Base-by-base conservation (phyloP, 2,888 invertebrate species). In the Blastobasis lacticolella region DNA sequence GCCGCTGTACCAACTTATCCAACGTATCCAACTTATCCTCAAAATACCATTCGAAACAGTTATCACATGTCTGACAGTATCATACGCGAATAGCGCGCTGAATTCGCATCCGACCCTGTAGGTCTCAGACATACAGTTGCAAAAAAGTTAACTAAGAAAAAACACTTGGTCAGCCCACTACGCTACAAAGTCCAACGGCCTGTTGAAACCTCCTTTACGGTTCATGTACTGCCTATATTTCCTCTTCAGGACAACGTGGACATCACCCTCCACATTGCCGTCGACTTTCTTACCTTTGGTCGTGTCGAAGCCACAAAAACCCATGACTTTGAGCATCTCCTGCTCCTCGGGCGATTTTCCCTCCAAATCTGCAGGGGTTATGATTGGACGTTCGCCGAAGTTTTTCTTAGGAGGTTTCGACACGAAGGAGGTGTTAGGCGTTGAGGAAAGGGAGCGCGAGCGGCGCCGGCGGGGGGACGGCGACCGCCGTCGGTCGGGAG, bases 201-300 rank as follows among this genome's bases (percentile, higher is more conserved):
- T 91, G 84, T 99, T 99, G 85, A 99, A 99, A 51, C 99, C 99
- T 58, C 99, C 99, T 83, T 98, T 97, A 57, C 99, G 91, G 84
- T 99, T 99, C 99, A 99, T 99, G 77, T 99, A 99, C 86, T 99
- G 99, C 66, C 98, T 93, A 80, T 98, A 98, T 86, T 98, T 97
- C 66, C 99, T 90, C 87, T 98, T 98, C 55, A 98, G 91, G 57
- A 97, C 97, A 53, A 98, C 96, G 78, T 98, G 98, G 58, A 98
- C 97, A 38, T 94, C 95, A n/a, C 97, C 97, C 51, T 93, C 93
- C 66, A 97, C 95, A 75, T 99, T 99, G 38, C 96, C 97, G 0
- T 94, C 94, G 0, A 99, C 97, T 86, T 96, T 95, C 83, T 97
- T 97, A 65, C 96, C 96, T 90, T 99, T 99, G 0, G 99, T 98